A percentile compares a stretch with the other conserved stretches of the same genome.
Evolutionary conservation across 2,888 invertebrate genomes (phyloP).

Genomic region (Neuroscelio doddi): DNA sequence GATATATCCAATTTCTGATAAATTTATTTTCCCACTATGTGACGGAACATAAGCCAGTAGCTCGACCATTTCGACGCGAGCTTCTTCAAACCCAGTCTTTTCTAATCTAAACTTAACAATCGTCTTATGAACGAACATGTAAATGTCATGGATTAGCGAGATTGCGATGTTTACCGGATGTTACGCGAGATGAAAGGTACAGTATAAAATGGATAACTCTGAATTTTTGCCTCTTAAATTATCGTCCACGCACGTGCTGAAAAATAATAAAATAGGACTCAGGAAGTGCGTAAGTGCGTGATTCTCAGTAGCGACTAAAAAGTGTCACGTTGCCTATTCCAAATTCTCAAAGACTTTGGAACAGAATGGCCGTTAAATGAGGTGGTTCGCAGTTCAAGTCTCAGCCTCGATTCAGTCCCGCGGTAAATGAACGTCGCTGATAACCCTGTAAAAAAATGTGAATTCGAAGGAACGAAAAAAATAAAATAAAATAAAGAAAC

Average conservation of each 20-base stretch:
- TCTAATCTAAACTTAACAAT: neutral
- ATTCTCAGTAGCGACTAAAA: too few relatives aligned
- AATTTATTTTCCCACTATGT: too few relatives aligned
- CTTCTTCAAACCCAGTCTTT: conserved; percentile 4
- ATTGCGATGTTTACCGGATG: conserved; percentile 17
- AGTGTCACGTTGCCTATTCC: neutral
- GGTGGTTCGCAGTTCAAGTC: too few relatives aligned
- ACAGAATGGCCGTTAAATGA: too few relatives aligned
- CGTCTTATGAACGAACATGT: conserved; percentile 4
- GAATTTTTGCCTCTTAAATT: neutral
- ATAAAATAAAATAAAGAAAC: too few relatives aligned
- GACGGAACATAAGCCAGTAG: too few relatives aligned
- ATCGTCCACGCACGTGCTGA: conserved; percentile 14
- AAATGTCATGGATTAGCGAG: conserved; percentile 33
- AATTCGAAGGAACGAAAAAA: too few relatives aligned
- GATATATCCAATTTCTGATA: too few relatives aligned
- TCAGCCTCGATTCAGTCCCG: too few relatives aligned
- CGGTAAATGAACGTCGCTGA: too few relatives aligned
- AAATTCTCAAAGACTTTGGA: neutral
- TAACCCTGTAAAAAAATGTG: too few relatives aligned
- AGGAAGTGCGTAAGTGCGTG: too few relatives aligned
- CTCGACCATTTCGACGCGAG: neutral
- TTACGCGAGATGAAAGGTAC: conserved; percentile 1
- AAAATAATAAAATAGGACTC: conserved; percentile 25
- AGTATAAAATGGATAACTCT: conserved; percentile 6